phyloP scores from a whole-genome alignment of 2,113 vertebrate species.

The Picathartes gymnocephalus region DNA sequence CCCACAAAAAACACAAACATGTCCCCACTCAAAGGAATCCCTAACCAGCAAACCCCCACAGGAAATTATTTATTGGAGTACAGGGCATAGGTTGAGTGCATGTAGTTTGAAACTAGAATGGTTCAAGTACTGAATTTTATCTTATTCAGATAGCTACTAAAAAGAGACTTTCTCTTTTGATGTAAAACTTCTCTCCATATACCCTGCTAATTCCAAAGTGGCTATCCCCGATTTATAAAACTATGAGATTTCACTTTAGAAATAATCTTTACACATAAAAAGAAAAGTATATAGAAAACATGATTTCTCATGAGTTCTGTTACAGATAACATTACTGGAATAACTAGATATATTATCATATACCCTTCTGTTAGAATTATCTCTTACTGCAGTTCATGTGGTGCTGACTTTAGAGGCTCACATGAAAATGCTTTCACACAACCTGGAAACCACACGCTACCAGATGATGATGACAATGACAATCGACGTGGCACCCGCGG shows the following conservation, averaged over 20 bases:
- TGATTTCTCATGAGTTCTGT: background rate
- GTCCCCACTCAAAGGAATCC: fast-evolving
- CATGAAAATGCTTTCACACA: background rate
- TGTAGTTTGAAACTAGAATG: background rate
- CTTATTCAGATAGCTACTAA: background rate
- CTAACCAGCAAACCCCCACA: background rate
- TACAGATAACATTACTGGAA: background rate
- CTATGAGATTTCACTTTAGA: background rate
- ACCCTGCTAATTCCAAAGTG: background rate
- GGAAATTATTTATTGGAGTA: background rate
- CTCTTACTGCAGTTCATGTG: background rate
- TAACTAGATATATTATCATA: background rate
- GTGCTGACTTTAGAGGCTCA: background rate
- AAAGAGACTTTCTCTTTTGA: background rate
- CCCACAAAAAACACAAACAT: background rate
- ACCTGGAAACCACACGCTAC: background rate
- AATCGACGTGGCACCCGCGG: background rate
- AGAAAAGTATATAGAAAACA: background rate
- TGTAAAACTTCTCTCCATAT: background rate
- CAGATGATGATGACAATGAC: fast-evolving
- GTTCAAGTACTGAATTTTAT: background rate
- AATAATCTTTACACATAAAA: background rate
- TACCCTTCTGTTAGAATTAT: background rate
- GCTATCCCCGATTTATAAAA: background rate
- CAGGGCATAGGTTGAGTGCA: fast-evolving